These are phyloP conservation scores for Ancistrus triradiatus DNA, from an alignment of 2,113 vertebrate species.

Conservation along the genomic window DNA sequence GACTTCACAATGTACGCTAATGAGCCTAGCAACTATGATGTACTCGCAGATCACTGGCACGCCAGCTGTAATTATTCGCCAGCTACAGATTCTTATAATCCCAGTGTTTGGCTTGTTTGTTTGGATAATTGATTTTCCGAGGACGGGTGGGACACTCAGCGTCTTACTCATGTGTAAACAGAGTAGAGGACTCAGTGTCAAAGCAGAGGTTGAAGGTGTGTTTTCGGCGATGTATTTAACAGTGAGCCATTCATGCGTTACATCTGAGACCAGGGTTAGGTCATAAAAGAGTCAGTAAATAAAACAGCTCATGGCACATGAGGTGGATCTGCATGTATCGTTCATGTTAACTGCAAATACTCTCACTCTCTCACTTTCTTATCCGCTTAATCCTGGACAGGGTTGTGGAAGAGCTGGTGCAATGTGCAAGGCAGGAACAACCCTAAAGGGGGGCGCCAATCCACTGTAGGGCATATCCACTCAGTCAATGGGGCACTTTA, in stretches of 20 bases:
- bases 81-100: conserved; percentile 23
- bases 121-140: neutral
- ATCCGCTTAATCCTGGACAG: too few species aligned
- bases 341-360: too few species aligned
- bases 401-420: too few species aligned
- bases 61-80: conserved; percentile 10
- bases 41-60: neutral
- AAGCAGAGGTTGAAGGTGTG: neutral
- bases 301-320: too few species aligned
- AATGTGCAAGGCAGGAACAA: too few species aligned
- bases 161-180: neutral
- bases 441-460: too few species aligned
- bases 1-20: conserved; percentile 22
- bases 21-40: neutral
- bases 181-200: neutral
- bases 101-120: conserved; percentile 4
- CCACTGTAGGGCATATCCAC: too few species aligned
- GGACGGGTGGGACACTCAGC: neutral
- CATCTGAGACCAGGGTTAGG: too few species aligned
- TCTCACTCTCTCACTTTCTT: too few species aligned
- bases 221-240: neutral
- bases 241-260: neutral
- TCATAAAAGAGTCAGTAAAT: too few species aligned
- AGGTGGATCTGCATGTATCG: too few species aligned
- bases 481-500: too few species aligned